Evolutionary conservation across 1,140 invertebrate species (phyloP).

Genomic region (Drosophila tropicalis): DNA sequence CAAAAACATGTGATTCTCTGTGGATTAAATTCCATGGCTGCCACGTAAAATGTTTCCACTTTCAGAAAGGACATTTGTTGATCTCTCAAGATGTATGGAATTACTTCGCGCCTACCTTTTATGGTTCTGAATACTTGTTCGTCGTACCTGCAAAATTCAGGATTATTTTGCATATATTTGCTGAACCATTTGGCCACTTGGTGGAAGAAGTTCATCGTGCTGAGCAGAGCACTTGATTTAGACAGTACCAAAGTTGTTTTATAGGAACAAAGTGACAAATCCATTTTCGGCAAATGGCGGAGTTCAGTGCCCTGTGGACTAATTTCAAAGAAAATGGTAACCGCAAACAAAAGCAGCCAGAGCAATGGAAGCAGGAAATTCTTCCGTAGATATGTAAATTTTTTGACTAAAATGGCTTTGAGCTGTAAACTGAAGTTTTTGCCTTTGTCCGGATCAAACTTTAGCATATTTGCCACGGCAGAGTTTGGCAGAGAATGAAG

Average conservation of each 20-base stretch:
- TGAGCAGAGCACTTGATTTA: background rate
- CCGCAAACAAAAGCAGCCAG: background rate
- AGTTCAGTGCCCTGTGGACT: background rate
- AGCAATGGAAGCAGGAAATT: background rate
- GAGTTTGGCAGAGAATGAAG: background rate
- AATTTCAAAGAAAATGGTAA: background rate
- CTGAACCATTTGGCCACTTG: background rate
- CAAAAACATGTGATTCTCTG: constrained; percentile 1
- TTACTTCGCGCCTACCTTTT: constrained; percentile 6
- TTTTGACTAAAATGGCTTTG: background rate
- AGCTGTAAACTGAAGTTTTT: background rate
- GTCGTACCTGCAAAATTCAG: background rate
- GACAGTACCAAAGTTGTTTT: background rate
- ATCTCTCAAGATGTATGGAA: background rate
- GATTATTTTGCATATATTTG: background rate
- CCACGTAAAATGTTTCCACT: constrained; percentile 13
- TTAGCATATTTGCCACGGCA: background rate
- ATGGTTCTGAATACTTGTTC: background rate
- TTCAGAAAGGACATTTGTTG: background rate
- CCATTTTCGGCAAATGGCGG: background rate
- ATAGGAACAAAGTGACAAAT: background rate
- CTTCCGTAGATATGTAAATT: background rate
- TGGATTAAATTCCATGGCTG: background rate
- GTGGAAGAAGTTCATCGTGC: no score
- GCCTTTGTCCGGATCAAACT: background rate